These are phyloP conservation scores for Blennius ocellaris DNA, from an alignment of 2,113 vertebrate genomes.

Conservation along the genomic window DNA sequence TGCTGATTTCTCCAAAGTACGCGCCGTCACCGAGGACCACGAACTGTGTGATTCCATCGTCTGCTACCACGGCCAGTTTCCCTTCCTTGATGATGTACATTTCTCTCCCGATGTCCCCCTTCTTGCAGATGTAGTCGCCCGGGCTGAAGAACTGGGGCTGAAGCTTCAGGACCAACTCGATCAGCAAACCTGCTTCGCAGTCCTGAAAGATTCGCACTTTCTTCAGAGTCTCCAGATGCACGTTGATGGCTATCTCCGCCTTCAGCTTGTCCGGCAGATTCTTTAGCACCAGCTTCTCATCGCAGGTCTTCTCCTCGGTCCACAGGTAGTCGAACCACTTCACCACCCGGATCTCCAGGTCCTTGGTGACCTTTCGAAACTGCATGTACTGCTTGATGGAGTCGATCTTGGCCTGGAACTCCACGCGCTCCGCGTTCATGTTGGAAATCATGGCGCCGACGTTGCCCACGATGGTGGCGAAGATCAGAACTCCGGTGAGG, in stretches of 20 bases:
- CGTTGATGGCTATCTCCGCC: constrained; percentile 78
- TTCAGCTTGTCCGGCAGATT: constrained; percentile 79
- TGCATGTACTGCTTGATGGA: constrained; percentile 80
- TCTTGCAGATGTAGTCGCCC: constrained; percentile 79
- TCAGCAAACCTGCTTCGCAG: constrained; percentile 75
- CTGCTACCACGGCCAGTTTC: constrained; percentile 76
- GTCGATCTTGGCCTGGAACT: constrained; percentile 79
- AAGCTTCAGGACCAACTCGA: constrained; percentile 78
- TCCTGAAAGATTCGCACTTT: constrained; percentile 81
- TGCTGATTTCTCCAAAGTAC: constrained; percentile 80
- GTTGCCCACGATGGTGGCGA: constrained; percentile 79
- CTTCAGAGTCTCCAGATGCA: constrained; percentile 72
- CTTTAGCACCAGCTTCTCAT: constrained; percentile 75
- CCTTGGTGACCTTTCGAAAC: constrained; percentile 75
- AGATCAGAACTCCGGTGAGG: constrained; percentile 78
- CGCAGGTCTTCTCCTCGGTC: constrained; percentile 75
- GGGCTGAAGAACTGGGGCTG: constrained; percentile 80
- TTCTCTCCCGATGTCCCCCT: constrained; percentile 79
- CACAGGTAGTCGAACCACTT: constrained; percentile 82
- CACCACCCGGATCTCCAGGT: constrained; percentile 71
- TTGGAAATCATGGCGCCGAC: constrained; percentile 81
- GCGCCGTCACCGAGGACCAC: constrained; percentile 78
- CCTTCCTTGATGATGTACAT: constrained; percentile 81
- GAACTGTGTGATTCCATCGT: constrained; percentile 78
- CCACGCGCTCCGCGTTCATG: constrained; percentile 70